Conservation (phyloP, 2,113 vertebrate species). For the Oreocharis arfaki region DNA sequence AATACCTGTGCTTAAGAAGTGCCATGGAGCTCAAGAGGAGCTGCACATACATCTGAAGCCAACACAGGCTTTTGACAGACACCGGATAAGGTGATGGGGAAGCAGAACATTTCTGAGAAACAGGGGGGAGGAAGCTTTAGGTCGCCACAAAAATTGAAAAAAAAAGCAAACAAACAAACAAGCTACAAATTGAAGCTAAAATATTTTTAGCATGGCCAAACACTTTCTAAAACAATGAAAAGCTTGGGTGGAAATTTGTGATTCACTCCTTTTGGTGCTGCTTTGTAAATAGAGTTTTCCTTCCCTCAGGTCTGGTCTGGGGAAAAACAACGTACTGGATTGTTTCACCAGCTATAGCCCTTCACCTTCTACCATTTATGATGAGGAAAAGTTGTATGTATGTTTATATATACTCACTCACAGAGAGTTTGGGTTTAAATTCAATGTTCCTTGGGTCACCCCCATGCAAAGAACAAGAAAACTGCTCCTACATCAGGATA, state of each 20-base stretch:
- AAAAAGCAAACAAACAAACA: neutral
- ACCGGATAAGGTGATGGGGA: neutral
- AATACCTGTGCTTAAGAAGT: neutral
- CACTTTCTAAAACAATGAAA: neutral
- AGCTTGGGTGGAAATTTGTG: neutral
- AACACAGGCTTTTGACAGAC: neutral
- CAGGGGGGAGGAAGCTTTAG: fast-evolving
- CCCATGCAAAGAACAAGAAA: neutral
- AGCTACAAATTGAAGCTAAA: neutral
- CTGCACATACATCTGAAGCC: neutral
- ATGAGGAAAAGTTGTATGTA: neutral
- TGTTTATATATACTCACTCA: neutral
- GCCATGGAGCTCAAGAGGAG: neutral
- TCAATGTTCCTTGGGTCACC: neutral
- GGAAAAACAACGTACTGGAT: neutral
- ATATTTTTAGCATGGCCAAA: neutral
- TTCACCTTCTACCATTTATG: neutral
- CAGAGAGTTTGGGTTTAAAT: neutral
- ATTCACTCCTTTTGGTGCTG: neutral
- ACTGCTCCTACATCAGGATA: neutral
- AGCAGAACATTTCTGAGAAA: neutral
- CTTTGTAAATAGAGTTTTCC: neutral
- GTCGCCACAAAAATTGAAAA: neutral
- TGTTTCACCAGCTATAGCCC: neutral
- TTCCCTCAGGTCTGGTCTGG: neutral